phyloP scores from a whole-genome alignment of 2,113 vertebrate species.

The Natator depressus region DNA sequence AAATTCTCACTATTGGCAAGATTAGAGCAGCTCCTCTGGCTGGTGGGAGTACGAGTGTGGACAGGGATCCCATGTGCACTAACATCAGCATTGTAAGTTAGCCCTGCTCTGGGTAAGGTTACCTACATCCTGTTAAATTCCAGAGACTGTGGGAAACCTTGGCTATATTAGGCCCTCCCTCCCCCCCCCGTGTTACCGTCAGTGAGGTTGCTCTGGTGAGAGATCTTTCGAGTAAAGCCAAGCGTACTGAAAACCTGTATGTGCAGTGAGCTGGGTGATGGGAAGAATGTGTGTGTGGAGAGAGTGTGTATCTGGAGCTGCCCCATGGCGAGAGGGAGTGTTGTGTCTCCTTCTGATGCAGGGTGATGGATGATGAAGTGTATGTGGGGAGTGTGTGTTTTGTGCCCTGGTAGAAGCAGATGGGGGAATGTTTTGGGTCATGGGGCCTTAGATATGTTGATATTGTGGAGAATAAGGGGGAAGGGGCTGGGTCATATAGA shows the following conservation, averaged over 20 bases:
- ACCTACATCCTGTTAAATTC: not conserved
- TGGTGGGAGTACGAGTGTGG: not conserved
- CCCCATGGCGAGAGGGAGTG: too few relatives aligned
- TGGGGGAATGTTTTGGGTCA: accelerated
- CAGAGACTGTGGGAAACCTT: accelerated
- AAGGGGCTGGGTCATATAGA: not conserved
- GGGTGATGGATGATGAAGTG: not conserved
- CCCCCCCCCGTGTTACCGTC: not conserved
- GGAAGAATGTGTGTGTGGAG: not conserved
- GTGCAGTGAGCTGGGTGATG: not conserved
- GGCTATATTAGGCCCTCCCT: not conserved
- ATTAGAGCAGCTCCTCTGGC: not conserved
- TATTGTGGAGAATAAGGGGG: not conserved
- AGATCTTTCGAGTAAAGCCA: not conserved
- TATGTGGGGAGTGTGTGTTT: not conserved
- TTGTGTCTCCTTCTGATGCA: not conserved
- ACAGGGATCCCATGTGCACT: accelerated
- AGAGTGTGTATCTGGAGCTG: too few relatives aligned
- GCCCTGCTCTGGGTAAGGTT: not conserved
- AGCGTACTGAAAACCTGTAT: too few relatives aligned
- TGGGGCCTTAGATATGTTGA: not conserved
- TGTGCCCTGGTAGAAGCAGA: not conserved
- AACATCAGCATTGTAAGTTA: accelerated
- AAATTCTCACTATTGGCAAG: not conserved
- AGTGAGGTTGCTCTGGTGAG: not conserved